Evolutionary conservation across 2,797 vertebrate genomes (phyloP).

Genomic region (Clarias platycephalus): DNA sequence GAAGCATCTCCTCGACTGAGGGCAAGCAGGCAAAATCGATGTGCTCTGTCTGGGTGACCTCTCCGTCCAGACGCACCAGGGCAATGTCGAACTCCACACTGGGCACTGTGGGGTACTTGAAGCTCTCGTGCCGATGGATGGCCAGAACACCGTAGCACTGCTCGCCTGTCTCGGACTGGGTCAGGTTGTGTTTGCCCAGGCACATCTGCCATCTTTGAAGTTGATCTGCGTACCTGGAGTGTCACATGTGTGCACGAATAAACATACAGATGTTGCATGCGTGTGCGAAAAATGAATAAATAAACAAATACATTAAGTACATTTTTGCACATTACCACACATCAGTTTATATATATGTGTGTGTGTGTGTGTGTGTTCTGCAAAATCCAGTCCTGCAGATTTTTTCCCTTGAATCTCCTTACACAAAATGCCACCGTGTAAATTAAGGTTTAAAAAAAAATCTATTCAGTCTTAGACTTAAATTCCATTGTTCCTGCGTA

Average conservation of each 20-base stretch:
- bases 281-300: not conserved
- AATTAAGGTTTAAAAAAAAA: not conserved
- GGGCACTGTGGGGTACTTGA: slow-evolving; percentile 76
- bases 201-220: slow-evolving; percentile 78
- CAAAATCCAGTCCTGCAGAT: not conserved
- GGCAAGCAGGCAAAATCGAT: slow-evolving; percentile 76
- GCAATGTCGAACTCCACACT: slow-evolving; percentile 78
- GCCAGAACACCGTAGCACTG: slow-evolving; percentile 67
- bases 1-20: slow-evolving; percentile 67
- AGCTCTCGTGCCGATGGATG: slow-evolving; percentile 75
- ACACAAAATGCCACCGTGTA: not conserved
- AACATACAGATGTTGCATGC: not conserved
- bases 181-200: slow-evolving; percentile 80
- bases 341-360: not conserved
- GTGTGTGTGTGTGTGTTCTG: not conserved
- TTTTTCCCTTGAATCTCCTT: not conserved
- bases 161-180: slow-evolving; percentile 66
- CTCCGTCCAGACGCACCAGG: slow-evolving; percentile 70
- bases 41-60: slow-evolving; percentile 62
- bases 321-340: not conserved
- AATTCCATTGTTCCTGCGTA: not conserved
- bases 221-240: slow-evolving; percentile 74
- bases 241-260: not conserved
- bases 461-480: not conserved
- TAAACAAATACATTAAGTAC: not conserved